Conservation (phyloP, 2,797 vertebrate genomes). For the Enteromius argenteus region DNA sequence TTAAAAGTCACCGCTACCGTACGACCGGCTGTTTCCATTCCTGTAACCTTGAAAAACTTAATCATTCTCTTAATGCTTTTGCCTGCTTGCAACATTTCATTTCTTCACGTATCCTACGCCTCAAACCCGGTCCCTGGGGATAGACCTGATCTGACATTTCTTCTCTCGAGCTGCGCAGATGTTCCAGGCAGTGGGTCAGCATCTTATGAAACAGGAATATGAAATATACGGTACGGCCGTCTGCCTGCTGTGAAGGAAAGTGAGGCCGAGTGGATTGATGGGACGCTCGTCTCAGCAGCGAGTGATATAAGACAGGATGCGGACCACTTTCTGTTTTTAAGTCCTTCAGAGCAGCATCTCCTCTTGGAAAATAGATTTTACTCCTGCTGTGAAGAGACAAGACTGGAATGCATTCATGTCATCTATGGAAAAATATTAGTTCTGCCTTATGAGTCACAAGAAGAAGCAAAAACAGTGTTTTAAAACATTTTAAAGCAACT, state of each 20-base stretch:
- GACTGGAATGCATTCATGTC: slow-evolving; percentile 26
- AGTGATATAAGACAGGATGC: slow-evolving; percentile 53
- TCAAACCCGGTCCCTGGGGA: slow-evolving; percentile 24
- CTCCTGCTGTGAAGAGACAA: slow-evolving; percentile 18
- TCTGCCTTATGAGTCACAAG: slow-evolving; percentile 2
- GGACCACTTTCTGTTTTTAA: slow-evolving; percentile 38
- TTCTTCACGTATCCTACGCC: slow-evolving; percentile 15
- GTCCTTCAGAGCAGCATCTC: slow-evolving; percentile 15
- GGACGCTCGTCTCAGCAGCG: not conserved
- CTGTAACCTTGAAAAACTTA: slow-evolving; percentile 32
- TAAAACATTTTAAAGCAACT: slow-evolving; percentile 17
- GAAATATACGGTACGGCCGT: slow-evolving; percentile 40
- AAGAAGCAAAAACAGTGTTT: not conserved
- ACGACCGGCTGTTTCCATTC: slow-evolving; percentile 6
- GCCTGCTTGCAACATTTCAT: slow-evolving; percentile 31
- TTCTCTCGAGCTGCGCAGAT: slow-evolving; percentile 49
- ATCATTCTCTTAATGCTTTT: slow-evolving; percentile 41
- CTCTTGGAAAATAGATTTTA: slow-evolving; percentile 10
- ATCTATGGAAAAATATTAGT: slow-evolving; percentile 23
- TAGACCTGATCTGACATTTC: slow-evolving; percentile 33
- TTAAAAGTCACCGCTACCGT: slow-evolving; percentile 24
- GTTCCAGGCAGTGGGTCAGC: slow-evolving; percentile 58
- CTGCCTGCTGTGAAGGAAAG: slow-evolving; percentile 37
- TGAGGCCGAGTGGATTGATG: slow-evolving; percentile 29
- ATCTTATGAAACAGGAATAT: slow-evolving; percentile 54